phyloP scores from a whole-genome alignment of 1,140 invertebrate genomes.

The Calycopis cecrops region DNA sequence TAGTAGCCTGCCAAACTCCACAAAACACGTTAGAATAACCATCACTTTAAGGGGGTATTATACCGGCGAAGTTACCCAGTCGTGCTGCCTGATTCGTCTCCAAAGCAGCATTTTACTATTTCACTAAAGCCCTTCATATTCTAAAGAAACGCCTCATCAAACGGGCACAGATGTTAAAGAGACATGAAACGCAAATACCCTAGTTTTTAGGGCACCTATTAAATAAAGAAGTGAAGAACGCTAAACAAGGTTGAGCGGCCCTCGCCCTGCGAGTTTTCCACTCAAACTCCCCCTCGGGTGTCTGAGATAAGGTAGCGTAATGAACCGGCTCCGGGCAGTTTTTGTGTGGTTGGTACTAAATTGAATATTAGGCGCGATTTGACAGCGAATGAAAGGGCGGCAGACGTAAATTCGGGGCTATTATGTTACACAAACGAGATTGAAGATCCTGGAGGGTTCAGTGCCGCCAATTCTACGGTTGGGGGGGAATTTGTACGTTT shows the following conservation, averaged over 20 bases:
- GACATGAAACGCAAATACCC: slow-evolving; percentile 63
- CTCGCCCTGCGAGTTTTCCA: slow-evolving; percentile 68
- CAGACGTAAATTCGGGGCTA: slow-evolving; percentile 66
- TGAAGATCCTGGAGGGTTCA: slow-evolving; percentile 44
- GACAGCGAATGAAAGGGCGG: slow-evolving; percentile 62
- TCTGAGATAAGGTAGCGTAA: slow-evolving; percentile 71
- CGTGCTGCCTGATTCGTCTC: no score
- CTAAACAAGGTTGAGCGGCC: slow-evolving; percentile 70
- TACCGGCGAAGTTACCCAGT: no score
- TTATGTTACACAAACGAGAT: slow-evolving; percentile 69
- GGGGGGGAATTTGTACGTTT: not conserved
- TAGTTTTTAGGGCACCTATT: slow-evolving; percentile 69
- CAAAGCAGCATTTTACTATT: no score
- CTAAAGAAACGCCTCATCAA: slow-evolving; percentile 13
- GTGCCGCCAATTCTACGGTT: slow-evolving; percentile 47
- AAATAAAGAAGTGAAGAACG: slow-evolving; percentile 71
- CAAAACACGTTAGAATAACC: no score
- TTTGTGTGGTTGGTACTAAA: slow-evolving; percentile 70
- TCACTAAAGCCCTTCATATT: not conserved
- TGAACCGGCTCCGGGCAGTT: slow-evolving; percentile 68
- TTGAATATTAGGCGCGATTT: slow-evolving; percentile 73
- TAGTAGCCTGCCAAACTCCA: no score
- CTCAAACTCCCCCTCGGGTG: slow-evolving; percentile 53
- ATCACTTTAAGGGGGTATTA: no score
- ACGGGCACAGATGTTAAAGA: slow-evolving; percentile 45